Percentiles rank a stretch among this genome's conserved stretches.
Evolutionary conservation across 1,140 invertebrate genomes (phyloP).

Genomic region (Pectinophora gossypiella): DNA sequence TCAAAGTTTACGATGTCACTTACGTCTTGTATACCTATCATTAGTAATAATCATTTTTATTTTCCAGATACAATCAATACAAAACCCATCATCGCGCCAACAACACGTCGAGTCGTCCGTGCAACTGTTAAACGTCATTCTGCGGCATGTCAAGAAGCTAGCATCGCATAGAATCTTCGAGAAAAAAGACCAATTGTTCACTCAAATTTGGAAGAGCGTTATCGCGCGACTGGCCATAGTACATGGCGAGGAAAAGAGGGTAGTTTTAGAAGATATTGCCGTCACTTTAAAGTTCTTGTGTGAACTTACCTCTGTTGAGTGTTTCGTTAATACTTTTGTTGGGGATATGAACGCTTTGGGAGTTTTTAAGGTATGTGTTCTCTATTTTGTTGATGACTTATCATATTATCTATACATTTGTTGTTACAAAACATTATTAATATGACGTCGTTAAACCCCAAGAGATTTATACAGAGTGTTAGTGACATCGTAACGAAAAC

Average conservation of each 20-base stretch:
- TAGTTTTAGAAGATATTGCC: constrained; percentile 37
- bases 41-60: too few species aligned
- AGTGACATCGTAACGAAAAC: too few species aligned
- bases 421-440: too few species aligned
- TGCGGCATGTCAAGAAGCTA: constrained; percentile 54
- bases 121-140: constrained; percentile 40
- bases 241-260: constrained; percentile 24
- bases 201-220: constrained; percentile 45
- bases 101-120: constrained; percentile 46
- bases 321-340: constrained; percentile 40
- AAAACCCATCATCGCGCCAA: constrained; percentile 34
- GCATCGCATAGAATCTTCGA: constrained; percentile 47
- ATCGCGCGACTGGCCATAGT: constrained; percentile 36
- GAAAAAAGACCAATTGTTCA: constrained; percentile 47
- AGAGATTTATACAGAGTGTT: too few species aligned
- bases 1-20: too few species aligned
- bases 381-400: too few species aligned
- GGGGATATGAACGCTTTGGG: constrained; percentile 40
- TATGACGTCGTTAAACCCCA: too few species aligned
- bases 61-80: constrained; percentile 47
- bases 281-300: constrained; percentile 48
- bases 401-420: too few species aligned
- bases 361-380: constrained; percentile 44
- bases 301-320: constrained; percentile 49
- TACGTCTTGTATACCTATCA: too few species aligned